Evolutionary conservation across 1,140 invertebrate genomes (phyloP).

Genomic region (Melanaphis sacchari): DNA sequence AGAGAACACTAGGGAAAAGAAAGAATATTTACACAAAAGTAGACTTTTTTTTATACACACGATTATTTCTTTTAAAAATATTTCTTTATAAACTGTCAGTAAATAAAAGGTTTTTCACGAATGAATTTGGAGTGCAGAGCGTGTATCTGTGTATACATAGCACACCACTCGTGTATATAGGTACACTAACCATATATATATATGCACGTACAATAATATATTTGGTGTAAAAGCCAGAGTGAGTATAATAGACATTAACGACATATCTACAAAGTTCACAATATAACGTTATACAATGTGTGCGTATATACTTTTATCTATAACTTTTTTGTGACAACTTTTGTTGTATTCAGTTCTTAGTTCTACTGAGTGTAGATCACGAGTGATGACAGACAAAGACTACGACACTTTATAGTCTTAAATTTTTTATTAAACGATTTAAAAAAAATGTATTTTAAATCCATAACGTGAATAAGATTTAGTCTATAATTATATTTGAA

Average conservation of each 20-base stretch:
- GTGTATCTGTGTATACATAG: background rate
- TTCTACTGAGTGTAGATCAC: background rate
- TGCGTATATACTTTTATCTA: background rate
- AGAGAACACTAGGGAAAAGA: background rate
- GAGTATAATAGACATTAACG: background rate
- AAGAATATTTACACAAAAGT: background rate
- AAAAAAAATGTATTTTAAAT: no score
- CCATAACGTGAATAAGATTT: no score
- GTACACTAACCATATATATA: background rate
- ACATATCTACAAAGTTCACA: background rate
- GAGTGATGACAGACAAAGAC: background rate
- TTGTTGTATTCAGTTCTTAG: background rate
- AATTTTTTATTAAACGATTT: background rate
- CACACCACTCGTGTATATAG: background rate
- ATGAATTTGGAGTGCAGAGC: background rate
- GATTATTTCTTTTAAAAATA: constrained; percentile 13
- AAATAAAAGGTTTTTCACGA: constrained; percentile 20
- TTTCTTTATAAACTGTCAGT: constrained; percentile 2
- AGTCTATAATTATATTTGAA: no score
- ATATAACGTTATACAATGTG: background rate
- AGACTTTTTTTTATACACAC: background rate
- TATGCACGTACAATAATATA: background rate
- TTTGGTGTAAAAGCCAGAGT: background rate
- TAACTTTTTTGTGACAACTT: background rate
- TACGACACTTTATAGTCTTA: background rate